phyloP scores from a whole-genome alignment of 2,888 invertebrate species.

The Agriopis leucophaearia region DNA sequence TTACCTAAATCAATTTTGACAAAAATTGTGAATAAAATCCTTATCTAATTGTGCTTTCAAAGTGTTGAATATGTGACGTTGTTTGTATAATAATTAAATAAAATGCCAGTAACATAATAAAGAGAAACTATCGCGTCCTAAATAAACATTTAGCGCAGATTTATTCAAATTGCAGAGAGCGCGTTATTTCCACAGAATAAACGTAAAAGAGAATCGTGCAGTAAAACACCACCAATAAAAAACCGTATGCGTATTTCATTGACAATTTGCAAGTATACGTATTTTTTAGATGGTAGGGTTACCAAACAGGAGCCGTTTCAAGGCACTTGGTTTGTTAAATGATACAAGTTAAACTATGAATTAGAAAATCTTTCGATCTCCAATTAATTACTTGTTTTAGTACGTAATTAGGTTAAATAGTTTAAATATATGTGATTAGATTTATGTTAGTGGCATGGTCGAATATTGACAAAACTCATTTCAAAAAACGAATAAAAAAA shows the following conservation, averaged over 20 bases:
- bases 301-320: neutral
- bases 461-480: no score
- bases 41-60: no score
- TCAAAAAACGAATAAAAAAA: no score
- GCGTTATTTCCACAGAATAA: slow-evolving; percentile 27
- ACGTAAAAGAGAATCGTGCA: slow-evolving; percentile 32
- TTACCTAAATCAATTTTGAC: no score
- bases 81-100: slow-evolving; percentile 13
- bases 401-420: no score
- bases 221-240: slow-evolving; percentile 33
- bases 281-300: slow-evolving; percentile 20
- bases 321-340: neutral
- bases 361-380: no score
- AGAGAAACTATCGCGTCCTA: slow-evolving; percentile 20
- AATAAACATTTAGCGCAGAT: slow-evolving; percentile 34
- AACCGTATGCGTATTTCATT: slow-evolving; percentile 43
- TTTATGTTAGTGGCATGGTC: no score
- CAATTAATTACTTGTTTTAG: no score
- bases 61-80: neutral
- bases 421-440: no score
- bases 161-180: slow-evolving; percentile 32
- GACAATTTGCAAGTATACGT: slow-evolving; percentile 41
- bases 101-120: slow-evolving; percentile 18
- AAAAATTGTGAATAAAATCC: no score
- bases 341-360: no score